These are phyloP conservation scores for Oreochromis spilurus DNA, from an alignment of 2,113 vertebrate genomes.

Conservation along the genomic window DNA sequence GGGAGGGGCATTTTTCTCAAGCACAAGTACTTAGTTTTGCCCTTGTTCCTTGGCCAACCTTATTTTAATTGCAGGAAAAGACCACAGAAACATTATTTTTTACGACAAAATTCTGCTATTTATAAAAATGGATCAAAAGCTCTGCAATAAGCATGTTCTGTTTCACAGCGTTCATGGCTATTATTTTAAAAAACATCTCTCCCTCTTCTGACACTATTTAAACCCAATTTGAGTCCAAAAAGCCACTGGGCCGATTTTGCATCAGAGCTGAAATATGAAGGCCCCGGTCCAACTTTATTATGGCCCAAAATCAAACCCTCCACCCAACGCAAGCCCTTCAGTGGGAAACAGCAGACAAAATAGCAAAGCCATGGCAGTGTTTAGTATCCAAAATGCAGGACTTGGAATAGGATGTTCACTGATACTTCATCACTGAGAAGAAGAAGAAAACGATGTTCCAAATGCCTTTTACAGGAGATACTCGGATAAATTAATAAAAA, in stretches of 20 bases:
- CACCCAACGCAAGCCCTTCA: slow-evolving; percentile 26
- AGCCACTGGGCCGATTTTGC: slow-evolving; percentile 45
- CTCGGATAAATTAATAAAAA: slow-evolving; percentile 16
- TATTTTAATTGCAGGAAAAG: slow-evolving; percentile 69
- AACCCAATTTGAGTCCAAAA: slow-evolving; percentile 52
- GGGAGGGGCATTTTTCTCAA: slow-evolving; percentile 13
- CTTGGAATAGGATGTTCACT: neutral
- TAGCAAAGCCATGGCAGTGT: slow-evolving; percentile 24
- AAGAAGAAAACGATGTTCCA: neutral
- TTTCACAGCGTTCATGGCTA: slow-evolving; percentile 46
- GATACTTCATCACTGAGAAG: slow-evolving; percentile 12
- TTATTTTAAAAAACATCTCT: slow-evolving; percentile 57
- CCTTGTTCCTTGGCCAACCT: slow-evolving; percentile 67
- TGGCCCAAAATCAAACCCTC: slow-evolving; percentile 38
- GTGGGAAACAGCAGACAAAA: slow-evolving; percentile 32
- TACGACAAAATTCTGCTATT: slow-evolving; percentile 71
- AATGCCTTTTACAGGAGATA: slow-evolving; percentile 18
- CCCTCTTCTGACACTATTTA: slow-evolving; percentile 58
- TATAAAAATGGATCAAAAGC: slow-evolving; percentile 69
- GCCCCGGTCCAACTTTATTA: slow-evolving; percentile 33
- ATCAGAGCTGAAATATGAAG: slow-evolving; percentile 55
- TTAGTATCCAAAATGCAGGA: neutral
- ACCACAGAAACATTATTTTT: slow-evolving; percentile 70
- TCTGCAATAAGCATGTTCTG: slow-evolving; percentile 44
- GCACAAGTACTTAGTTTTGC: slow-evolving; percentile 41